Conservation (phyloP, 1,140 invertebrate species). For the Helicorthomorpha holstii region DNA sequence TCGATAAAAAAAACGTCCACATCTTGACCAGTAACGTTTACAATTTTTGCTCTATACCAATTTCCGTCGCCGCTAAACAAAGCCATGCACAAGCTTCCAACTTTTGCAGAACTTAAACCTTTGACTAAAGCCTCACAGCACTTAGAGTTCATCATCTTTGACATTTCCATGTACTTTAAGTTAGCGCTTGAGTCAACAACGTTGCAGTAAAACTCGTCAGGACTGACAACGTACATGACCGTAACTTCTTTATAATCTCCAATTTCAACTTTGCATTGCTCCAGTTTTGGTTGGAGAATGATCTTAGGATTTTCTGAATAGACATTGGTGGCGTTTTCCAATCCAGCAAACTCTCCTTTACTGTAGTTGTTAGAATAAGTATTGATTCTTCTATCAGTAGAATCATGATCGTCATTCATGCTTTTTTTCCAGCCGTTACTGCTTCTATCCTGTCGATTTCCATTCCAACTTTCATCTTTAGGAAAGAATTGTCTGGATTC, state of each 20-base stretch:
- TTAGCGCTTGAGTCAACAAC: slow-evolving; percentile 5
- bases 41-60: slow-evolving; percentile 50
- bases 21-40: slow-evolving; percentile 18
- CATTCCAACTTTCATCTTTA: too few species aligned
- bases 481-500: too few species aligned
- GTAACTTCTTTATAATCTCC: slow-evolving; percentile 10
- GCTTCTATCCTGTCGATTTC: too few species aligned
- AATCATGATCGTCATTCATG: neutral
- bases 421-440: too few species aligned
- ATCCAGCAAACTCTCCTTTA: neutral
- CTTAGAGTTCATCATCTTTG: neutral
- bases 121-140: slow-evolving; percentile 16
- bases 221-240: slow-evolving; percentile 13
- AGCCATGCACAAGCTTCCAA: slow-evolving; percentile 42
- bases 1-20: slow-evolving; percentile 46
- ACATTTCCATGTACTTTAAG: neutral
- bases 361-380: neutral
- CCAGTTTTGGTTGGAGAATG: neutral
- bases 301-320: neutral
- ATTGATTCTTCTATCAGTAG: neutral
- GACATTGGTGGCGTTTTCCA: neutral
- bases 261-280: neutral
- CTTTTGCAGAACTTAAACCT: slow-evolving; percentile 28
- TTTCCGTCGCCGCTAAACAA: slow-evolving; percentile 45
- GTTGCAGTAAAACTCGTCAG: slow-evolving; percentile 15